A percentile compares a stretch with the other conserved stretches of the same genome.
These are phyloP conservation scores for Magallana ariakensis DNA, from an alignment of 1,140 invertebrate genomes.

Conservation along the genomic window DNA sequence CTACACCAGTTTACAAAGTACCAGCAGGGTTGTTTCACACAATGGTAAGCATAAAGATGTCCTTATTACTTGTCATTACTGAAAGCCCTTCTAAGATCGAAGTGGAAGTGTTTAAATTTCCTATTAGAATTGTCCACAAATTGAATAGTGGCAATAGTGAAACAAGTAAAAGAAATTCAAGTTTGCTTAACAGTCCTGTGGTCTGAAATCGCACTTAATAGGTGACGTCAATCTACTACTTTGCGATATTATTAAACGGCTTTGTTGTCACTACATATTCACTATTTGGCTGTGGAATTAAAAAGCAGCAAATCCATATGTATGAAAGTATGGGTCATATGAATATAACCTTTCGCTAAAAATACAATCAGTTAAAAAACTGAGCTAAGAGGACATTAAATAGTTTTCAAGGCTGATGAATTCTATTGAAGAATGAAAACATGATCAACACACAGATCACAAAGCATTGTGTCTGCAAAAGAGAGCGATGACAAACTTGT, in stretches of 20 bases:
- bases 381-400: conserved; percentile 25
- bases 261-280: conserved; percentile 27
- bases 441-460: conserved; percentile 1
- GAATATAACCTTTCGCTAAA: conserved; percentile 1
- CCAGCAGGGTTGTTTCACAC: conserved; percentile 10
- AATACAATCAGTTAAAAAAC: conserved; percentile 5
- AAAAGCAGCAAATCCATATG: conserved; percentile 34
- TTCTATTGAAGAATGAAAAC: conserved; percentile 24
- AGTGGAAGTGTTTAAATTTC: conserved; percentile 12
- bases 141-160: conserved; percentile 9
- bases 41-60: conserved; percentile 4
- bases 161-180: conserved; percentile 18
- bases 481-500: neutral
- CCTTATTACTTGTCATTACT: conserved; percentile 4
- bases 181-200: conserved; percentile 35
- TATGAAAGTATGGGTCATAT: conserved; percentile 21
- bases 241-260: conserved; percentile 21
- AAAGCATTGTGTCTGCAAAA: conserved; percentile 16
- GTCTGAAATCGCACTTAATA: neutral
- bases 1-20: neutral
- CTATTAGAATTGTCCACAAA: neutral
- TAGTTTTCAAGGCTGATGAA: conserved; percentile 9
- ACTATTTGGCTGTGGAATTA: conserved; percentile 22
- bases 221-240: conserved; percentile 19
- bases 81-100: neutral